Evolutionary conservation across 2,797 vertebrate genomes (phyloP), one percentile per base, ranked within the genome.

Genomic region (Rhabdomys pumilio): DNA sequence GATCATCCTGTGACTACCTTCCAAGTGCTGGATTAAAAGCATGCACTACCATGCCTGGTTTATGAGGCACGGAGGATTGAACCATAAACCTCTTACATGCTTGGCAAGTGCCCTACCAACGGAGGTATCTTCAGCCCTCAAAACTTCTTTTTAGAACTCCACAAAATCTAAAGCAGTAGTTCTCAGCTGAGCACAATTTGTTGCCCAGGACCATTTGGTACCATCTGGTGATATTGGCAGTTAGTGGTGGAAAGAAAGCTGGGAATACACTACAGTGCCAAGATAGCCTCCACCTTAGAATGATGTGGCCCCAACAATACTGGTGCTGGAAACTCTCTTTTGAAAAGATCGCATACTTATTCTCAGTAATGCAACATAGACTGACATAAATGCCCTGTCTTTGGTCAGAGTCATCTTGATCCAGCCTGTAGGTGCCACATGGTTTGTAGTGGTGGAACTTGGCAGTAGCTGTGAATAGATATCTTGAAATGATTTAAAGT

Each of bases 111-210:
- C 15, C 57, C n/a, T 88, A 59, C 53, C 24, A 55, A 44, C 9
- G 12, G 50, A 72, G 34, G 20, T 72, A 72, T 55, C 11, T 69
- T 38, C 38, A 73, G 53, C 50, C 9, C 14, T 94, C 53, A 61
- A 6, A n/a, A 72, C 67, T 55, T 87, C 8, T 63, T 75, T 83
- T 90, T 50, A 72, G 57, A 91, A 91, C 95, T 94, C 53, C 38
- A 69, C 65, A 72, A 95, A 81, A 31, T 95, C 61, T 76, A 59
- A 92, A 94, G 55, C 72, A 63, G 8, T 67, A 38, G 26, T 73
- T 96, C 26, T 96, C 79, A 79, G 38, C 61, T 9, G 8, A 82
- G 72, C 63, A 15, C 1, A 0, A 88, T 94, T 85, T 69, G 65
- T 59, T 92, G 55, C 34, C 19, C 15, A 15, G 31, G 75, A 72